Conservation (phyloP, 2,888 invertebrate species). For the Vannuccia rotundouncinata region DNA sequence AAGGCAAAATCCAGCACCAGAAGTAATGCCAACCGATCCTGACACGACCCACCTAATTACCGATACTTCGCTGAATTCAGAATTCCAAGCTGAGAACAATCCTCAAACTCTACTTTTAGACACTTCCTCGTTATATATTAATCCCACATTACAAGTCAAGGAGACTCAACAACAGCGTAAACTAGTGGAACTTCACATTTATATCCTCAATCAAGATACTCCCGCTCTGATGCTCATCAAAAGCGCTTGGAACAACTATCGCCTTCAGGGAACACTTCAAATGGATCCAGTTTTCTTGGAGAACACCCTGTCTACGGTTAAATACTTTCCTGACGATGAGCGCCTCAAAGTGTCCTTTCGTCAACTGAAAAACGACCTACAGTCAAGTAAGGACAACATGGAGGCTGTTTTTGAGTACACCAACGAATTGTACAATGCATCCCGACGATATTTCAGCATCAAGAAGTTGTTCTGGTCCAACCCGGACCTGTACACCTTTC, state of each 20-base stretch:
- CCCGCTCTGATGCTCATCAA: slow-evolving; percentile 49
- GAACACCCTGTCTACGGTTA: background rate
- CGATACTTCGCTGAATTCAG: no score
- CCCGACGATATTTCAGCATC: slow-evolving; percentile 49
- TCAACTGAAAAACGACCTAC: background rate
- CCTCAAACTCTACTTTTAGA: no score
- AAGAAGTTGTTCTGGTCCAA: slow-evolving; percentile 55
- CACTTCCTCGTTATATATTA: no score
- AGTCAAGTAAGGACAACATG: slow-evolving; percentile 43
- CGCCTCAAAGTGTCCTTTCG: background rate
- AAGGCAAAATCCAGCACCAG: no score
- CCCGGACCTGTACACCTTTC: slow-evolving; percentile 48
- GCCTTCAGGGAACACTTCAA: slow-evolving; percentile 43
- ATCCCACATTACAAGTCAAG: no score
- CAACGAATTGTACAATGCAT: slow-evolving; percentile 48
- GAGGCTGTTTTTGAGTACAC: slow-evolving; percentile 47
- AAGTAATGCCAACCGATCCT: no score
- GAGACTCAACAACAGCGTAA: no score
- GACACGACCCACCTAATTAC: no score
- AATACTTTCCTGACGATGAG: background rate
- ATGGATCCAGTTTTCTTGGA: slow-evolving; percentile 43
- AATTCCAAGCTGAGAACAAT: no score
- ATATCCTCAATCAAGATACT: slow-evolving; percentile 48
- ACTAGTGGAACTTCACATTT: slow-evolving; percentile 47
- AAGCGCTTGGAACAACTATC: slow-evolving; percentile 51